phyloP scores from a whole-genome alignment of 2,113 vertebrate species.

The Pseudonaja textilis region DNA sequence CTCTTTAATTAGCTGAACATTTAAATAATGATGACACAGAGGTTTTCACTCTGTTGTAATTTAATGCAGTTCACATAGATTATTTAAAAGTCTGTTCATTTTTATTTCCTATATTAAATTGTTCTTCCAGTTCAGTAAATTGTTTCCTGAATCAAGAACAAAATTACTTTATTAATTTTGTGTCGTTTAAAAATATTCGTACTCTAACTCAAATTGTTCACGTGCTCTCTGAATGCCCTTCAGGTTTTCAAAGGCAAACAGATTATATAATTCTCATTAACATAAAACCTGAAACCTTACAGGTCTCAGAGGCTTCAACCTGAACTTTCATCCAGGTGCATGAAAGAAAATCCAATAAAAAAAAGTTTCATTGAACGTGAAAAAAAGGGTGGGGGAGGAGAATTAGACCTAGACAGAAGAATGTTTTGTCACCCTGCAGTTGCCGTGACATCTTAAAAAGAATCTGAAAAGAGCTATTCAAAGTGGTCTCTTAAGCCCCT shows the following conservation, averaged over 20 bases:
- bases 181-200: conserved; percentile 69
- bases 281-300: conserved; percentile 55
- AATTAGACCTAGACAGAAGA: background rate
- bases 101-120: conserved; percentile 79
- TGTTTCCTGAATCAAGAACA: conserved; percentile 64
- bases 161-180: conserved; percentile 73
- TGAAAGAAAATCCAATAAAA: conserved; percentile 27
- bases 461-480: background rate
- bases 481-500: conserved; percentile 3
- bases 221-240: conserved; percentile 61
- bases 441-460: background rate
- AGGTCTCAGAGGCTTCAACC: conserved; percentile 41
- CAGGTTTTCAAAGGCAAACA: conserved; percentile 45
- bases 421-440: conserved; percentile 23
- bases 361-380: background rate
- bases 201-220: conserved; percentile 64
- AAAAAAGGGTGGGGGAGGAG: background rate
- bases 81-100: conserved; percentile 68
- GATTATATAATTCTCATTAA: conserved; percentile 64
- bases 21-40: conserved; percentile 73
- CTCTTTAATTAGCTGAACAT: conserved; percentile 68
- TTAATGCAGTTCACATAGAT: conserved; percentile 77
- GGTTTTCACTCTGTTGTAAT: conserved; percentile 73
- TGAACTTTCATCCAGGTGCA: conserved; percentile 57
- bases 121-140: conserved; percentile 73